phyloP scores from a whole-genome alignment of 2,888 invertebrate genomes.

The Panorpa germanica region DNA sequence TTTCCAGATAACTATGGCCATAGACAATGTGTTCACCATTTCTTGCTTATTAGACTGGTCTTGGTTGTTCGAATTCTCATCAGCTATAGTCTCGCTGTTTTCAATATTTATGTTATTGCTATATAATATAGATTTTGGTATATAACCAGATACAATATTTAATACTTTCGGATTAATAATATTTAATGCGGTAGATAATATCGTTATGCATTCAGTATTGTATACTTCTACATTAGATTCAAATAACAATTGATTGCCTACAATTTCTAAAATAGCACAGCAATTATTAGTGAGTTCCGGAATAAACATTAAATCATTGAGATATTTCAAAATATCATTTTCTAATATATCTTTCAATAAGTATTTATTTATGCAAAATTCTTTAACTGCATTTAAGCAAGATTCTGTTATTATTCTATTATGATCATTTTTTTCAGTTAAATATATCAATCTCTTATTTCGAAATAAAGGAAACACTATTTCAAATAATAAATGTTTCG shows the following conservation, averaged over 20 bases:
- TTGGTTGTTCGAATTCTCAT: no score
- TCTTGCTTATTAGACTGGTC: no score
- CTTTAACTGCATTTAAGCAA: slow-evolving; percentile 21
- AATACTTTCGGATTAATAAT: no score
- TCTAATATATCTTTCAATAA: slow-evolving; percentile 22
- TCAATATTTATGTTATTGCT: slow-evolving; percentile 23
- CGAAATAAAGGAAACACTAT: slow-evolving; percentile 22
- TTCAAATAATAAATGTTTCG: slow-evolving; percentile 19
- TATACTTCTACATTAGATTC: no score
- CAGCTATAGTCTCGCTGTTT: slow-evolving; percentile 21
- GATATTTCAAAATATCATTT: slow-evolving; percentile 20
- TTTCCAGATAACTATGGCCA: no score
- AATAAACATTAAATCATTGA: slow-evolving; percentile 19
- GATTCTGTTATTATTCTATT: slow-evolving; percentile 14
- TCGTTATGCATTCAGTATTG: no score
- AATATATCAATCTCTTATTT: slow-evolving; percentile 15
- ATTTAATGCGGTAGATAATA: no score
- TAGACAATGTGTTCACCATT: no score
- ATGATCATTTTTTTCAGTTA: not conserved
- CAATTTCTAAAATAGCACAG: slow-evolving; percentile 23
- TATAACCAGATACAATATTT: no score
- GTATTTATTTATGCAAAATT: slow-evolving; percentile 21
- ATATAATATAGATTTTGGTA: no score
- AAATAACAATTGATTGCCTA: no score
- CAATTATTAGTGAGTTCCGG: slow-evolving; percentile 20